Evolutionary conservation across 1,140 invertebrate genomes (phyloP).

Genomic region (Drosophila micromelanica): DNA sequence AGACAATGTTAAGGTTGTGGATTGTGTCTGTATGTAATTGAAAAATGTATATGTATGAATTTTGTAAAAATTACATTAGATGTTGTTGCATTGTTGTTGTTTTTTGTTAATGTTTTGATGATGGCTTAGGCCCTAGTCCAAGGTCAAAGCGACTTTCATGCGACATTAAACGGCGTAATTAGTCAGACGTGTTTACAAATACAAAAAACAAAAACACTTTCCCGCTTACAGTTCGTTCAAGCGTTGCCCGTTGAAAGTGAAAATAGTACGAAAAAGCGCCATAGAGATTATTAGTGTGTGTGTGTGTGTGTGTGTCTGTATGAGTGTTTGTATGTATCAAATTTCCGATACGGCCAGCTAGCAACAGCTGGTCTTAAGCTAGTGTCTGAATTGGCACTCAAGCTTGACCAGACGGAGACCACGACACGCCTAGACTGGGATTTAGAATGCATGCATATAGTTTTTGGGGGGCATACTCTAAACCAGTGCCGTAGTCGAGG

Average conservation of each 20-base stretch:
- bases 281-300: constrained; percentile 32
- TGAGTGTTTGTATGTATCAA: constrained; percentile 20
- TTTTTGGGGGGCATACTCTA: no score
- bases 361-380: no score
- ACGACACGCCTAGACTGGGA: no score
- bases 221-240: constrained; percentile 50
- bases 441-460: no score
- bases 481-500: no score
- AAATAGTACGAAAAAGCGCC: constrained; percentile 59
- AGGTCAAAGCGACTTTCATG: constrained; percentile 60
- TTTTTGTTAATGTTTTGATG: constrained; percentile 22
- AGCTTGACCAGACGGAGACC: no score
- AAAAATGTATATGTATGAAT: constrained; percentile 4
- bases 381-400: no score
- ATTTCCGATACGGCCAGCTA: no score
- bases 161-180: constrained; percentile 70
- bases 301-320: constrained; percentile 27
- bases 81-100: constrained; percentile 10
- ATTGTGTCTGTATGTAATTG: constrained; percentile 10
- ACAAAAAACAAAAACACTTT: constrained; percentile 67
- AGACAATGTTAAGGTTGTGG: no score
- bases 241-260: constrained; percentile 67
- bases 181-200: constrained; percentile 33
- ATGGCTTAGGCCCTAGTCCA: constrained; percentile 53
- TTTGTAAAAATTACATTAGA: constrained; percentile 21